Percentiles rank a stretch among this genome's conserved stretches.
These are phyloP conservation scores for Sarotherodon lohbergeri DNA, from an alignment of 2,113 vertebrate genomes.

Conservation along the genomic window DNA sequence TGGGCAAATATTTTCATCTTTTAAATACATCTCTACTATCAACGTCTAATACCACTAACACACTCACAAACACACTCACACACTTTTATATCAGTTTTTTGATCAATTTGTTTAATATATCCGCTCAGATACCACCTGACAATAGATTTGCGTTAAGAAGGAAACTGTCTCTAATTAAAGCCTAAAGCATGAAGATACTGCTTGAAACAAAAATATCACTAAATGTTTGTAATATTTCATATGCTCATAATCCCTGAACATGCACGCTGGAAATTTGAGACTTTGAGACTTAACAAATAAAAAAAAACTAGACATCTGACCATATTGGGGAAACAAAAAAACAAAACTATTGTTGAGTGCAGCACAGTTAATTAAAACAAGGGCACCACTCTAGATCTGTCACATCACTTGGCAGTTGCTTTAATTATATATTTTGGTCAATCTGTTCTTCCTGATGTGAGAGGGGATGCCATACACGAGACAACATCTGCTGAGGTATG, in stretches of 20 bases:
- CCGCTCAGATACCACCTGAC: background rate
- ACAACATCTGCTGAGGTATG: constrained; percentile 72
- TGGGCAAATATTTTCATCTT: background rate
- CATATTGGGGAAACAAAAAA: background rate
- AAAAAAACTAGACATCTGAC: constrained; percentile 15
- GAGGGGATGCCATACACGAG: constrained; percentile 62
- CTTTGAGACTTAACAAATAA: background rate
- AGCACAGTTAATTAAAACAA: constrained; percentile 59
- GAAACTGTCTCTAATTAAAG: background rate
- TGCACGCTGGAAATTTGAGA: background rate
- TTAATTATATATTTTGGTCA: constrained; percentile 77
- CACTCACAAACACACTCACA: background rate
- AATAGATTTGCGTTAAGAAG: background rate
- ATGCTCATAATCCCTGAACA: background rate
- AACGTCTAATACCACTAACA: background rate
- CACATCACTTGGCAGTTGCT: constrained; percentile 61
- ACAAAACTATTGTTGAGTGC: constrained; percentile 50
- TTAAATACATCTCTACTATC: background rate
- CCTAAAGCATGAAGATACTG: background rate
- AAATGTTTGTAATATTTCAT: background rate
- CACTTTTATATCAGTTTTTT: background rate
- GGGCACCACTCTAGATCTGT: constrained; percentile 70
- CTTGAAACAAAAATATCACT: background rate
- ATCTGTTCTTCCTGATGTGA: constrained; percentile 76
- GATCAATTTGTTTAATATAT: background rate